Conservation (phyloP, 2,797 vertebrate species). For the Tamandua tetradactyla region DNA sequence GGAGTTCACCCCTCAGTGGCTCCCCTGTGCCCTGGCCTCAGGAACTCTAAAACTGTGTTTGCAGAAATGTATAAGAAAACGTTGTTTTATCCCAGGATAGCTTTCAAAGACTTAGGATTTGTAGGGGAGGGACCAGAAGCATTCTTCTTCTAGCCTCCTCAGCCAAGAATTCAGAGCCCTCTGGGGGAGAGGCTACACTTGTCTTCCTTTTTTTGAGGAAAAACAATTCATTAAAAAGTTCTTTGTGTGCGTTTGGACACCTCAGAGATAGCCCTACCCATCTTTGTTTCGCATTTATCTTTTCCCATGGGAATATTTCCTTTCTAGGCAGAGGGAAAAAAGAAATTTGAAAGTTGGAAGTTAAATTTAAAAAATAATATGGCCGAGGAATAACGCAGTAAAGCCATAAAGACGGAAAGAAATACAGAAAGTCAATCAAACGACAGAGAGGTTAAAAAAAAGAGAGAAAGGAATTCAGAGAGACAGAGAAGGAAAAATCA, state of each 20-base stretch:
- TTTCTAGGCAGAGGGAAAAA: conserved; percentile 9
- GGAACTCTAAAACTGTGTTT: conserved; percentile 50
- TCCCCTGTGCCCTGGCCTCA: background rate
- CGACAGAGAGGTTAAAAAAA: background rate
- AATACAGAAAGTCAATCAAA: background rate
- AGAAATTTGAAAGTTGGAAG: conserved; percentile 46
- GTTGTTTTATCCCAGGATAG: conserved; percentile 12
- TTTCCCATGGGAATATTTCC: conserved; percentile 76
- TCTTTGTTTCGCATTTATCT: conserved; percentile 61
- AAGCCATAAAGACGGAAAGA: background rate
- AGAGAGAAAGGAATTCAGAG: background rate
- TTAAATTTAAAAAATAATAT: conserved; percentile 46
- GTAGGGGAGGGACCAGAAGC: background rate
- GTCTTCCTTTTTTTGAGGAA: conserved; percentile 62
- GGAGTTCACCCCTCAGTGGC: background rate
- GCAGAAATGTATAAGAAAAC: conserved; percentile 26
- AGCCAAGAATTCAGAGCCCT: conserved; percentile 52
- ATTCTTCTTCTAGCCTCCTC: conserved; percentile 24
- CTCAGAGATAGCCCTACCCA: conserved; percentile 64
- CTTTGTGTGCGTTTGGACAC: conserved; percentile 74
- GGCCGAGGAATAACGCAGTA: background rate
- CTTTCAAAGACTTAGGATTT: conserved; percentile 25
- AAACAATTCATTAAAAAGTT: conserved; percentile 78
- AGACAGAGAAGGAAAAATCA: background rate
- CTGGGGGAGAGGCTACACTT: conserved; percentile 51